phyloP scores from a whole-genome alignment of 2,797 vertebrate genomes.

The Cyclopterus lumpus region DNA sequence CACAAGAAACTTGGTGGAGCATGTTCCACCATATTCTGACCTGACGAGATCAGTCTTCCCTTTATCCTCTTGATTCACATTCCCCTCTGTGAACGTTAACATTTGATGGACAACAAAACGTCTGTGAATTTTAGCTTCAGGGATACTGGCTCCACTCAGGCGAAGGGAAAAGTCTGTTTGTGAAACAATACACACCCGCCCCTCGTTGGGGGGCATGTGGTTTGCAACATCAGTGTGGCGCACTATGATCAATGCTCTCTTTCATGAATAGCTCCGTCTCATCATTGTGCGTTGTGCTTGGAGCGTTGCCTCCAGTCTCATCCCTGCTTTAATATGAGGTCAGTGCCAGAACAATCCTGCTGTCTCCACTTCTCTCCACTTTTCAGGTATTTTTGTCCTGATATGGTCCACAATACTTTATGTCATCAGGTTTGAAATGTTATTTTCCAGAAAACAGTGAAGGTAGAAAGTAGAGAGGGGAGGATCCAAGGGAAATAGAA shows the following conservation, averaged over 20 bases:
- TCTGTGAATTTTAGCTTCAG: not conserved
- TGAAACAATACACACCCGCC: slow-evolving; percentile 33
- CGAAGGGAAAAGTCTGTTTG: slow-evolving; percentile 29
- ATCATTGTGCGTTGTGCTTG: slow-evolving; percentile 64
- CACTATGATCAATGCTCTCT: slow-evolving; percentile 69
- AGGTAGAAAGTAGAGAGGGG: not conserved
- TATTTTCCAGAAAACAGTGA: slow-evolving; percentile 1
- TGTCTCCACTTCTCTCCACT: slow-evolving; percentile 4
- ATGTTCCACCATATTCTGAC: slow-evolving; percentile 38
- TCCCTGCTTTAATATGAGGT: slow-evolving; percentile 42
- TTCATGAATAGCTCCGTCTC: slow-evolving; percentile 62
- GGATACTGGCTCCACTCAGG: slow-evolving; percentile 13
- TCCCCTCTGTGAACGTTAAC: not conserved
- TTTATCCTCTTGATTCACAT: slow-evolving; percentile 1
- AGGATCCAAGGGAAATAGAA: not conserved
- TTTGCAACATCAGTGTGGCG: slow-evolving; percentile 45
- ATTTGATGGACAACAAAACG: not conserved
- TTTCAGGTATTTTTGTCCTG: slow-evolving; percentile 1
- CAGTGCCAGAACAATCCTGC: slow-evolving; percentile 34
- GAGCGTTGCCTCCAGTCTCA: slow-evolving; percentile 44
- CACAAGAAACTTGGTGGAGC: slow-evolving; percentile 26
- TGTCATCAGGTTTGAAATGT: not conserved
- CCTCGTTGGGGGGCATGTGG: slow-evolving; percentile 47
- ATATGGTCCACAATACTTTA: not conserved
- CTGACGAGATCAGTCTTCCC: not conserved